Evolutionary conservation across 2,797 vertebrate species (phyloP), one percentile per base, ranked within the genome.

Genomic region (Thaleichthys pacificus): DNA sequence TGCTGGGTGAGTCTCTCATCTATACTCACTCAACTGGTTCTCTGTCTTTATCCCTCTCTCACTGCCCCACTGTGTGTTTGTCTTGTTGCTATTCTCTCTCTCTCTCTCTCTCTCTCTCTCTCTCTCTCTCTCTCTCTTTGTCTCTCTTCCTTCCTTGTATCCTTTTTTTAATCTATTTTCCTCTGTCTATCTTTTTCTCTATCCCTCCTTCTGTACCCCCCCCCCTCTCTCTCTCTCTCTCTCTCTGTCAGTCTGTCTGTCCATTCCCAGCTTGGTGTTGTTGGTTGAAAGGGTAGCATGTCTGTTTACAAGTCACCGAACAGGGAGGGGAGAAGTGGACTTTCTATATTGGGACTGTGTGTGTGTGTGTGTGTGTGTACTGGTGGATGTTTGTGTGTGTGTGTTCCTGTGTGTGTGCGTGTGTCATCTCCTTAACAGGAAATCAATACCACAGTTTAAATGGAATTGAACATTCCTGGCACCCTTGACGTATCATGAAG

Each of bases 1-100:
- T 93, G 79, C 82, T 93, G 0, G 92, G 93, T 93, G 87, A 92
- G 92, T 89, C 80, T 19, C 17, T 74, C 19, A 11, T 76, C 70
- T 77, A 15, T 79, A 62, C 30, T 70, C 42, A 47, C 77, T 77
- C 69, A 77, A 77, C 73, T 68, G 58, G 74, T 49, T 68, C 61
- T 61, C 56, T 58, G 22, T 21, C 66, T 30, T 65, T 58, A 0
- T 15, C 32, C 60, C 38, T 28, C 64, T 42, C 17, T 35, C 54
- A 66, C 21, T 66, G 56, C 56, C 35, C 47, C 32, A 7, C 32
- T 35, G 32, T 7, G 32, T 35, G 5, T 35, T 7, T 35, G 32
- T 35, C 32, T 35, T 35, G 32, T 6, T 35, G 7, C 32, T 35
- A 35, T 35, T 35, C 14, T 70, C 7, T 47, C n/a, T 54, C 21